Evolutionary conservation across 1,140 invertebrate species (phyloP).

Genomic region (Camponotus vicinus): DNA sequence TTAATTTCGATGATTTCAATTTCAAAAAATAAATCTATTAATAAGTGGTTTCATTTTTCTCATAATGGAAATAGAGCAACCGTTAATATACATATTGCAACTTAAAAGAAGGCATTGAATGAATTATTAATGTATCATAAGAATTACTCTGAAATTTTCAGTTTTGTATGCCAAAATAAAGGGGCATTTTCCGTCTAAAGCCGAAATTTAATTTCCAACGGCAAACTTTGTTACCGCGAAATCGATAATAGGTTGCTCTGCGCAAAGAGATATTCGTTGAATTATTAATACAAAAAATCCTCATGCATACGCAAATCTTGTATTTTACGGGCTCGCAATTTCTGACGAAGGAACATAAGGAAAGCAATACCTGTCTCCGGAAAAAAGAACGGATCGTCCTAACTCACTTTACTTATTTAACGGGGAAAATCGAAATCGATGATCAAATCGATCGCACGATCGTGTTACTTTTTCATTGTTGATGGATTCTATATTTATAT

Average conservation of each 20-base stretch:
- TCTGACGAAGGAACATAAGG: neutral
- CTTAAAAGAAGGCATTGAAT: neutral
- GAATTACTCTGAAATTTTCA: neutral
- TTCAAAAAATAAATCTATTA: neutral
- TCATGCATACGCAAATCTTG: constrained; percentile 51
- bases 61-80: neutral
- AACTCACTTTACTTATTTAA: constrained; percentile 24
- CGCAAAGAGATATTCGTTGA: constrained; percentile 47
- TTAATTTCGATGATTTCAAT: neutral
- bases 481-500: too few species aligned
- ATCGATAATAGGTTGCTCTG: constrained; percentile 49
- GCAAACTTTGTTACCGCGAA: constrained; percentile 21
- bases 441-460: neutral
- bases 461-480: neutral
- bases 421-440: neutral
- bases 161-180: constrained; percentile 34
- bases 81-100: neutral
- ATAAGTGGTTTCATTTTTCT: neutral
- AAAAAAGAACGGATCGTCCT: neutral
- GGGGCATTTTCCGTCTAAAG: neutral
- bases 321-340: neutral
- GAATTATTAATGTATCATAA: constrained; percentile 34
- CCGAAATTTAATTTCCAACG: constrained; percentile 10
- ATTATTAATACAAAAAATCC: constrained; percentile 56
- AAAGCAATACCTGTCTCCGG: neutral